Evolutionary conservation across 2,113 vertebrate species (phyloP).

Genomic region (Sporophila hypoxantha): DNA sequence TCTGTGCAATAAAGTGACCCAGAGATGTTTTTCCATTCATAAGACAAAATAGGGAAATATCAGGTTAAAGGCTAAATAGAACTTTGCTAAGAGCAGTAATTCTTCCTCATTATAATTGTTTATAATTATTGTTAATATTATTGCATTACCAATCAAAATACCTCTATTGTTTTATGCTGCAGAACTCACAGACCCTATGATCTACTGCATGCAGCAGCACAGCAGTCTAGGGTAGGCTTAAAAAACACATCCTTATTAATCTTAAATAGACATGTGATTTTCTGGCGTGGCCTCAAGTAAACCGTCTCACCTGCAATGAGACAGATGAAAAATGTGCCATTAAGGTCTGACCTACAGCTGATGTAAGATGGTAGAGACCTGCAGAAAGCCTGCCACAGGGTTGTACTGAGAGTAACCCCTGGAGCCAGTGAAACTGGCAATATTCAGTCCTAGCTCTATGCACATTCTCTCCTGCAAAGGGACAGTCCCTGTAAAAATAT

Average conservation of each 20-base stretch:
- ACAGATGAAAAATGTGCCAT: not conserved
- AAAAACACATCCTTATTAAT: not conserved
- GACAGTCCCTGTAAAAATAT: not conserved
- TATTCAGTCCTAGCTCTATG: accelerated
- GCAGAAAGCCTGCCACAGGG: not conserved
- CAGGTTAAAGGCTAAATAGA: not conserved
- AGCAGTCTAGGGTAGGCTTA: not conserved
- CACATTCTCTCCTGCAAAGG: not conserved
- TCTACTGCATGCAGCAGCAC: not conserved
- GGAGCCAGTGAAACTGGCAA: not conserved
- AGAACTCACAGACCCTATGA: not conserved
- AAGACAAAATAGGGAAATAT: not conserved
- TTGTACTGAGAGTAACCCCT: not conserved
- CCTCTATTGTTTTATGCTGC: not conserved
- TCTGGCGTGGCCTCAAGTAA: not conserved
- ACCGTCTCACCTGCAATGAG: not conserved
- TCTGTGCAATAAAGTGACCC: not conserved
- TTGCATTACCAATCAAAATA: not conserved
- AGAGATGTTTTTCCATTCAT: slow-evolving; percentile 2
- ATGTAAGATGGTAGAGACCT: not conserved
- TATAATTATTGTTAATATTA: not conserved
- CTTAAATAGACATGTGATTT: not conserved
- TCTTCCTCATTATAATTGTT: not conserved
- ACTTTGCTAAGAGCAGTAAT: not conserved
- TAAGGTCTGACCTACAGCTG: not conserved